Base-by-base conservation (phyloP, 1,140 invertebrate genomes). In the Parapsyche elsis region DNA sequence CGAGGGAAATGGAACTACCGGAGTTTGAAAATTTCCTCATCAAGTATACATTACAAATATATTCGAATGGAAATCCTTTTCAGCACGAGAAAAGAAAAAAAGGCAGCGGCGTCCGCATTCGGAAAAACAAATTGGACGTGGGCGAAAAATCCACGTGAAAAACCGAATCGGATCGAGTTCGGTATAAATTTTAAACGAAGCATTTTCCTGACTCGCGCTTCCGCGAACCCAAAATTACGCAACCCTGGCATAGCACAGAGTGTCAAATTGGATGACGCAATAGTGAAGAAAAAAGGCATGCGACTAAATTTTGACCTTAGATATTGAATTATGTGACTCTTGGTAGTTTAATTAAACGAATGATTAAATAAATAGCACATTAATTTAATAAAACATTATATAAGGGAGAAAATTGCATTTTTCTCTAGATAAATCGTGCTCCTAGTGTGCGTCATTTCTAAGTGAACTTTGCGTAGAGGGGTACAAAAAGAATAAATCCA, bases 181-280 rank as follows among this genome's bases (percentile, higher is more conserved):
- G 49, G 73, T 75, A 75, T 75, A 75, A 75, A 75, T 75, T 75
- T 75, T 75, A 75, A 75, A 75, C 73, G 73, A 75, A 57, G 46
- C 73, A 49, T 57, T 75, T 24, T 49, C 46, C 73, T 75, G 73
- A 75, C 73, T 75, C 73, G 26, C 71, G 38, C 71, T 38, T n/a
- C 71, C 71, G 44, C 73, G 73, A 75, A 75, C 46, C 9, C 10
- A 9, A 46, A 75, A 75, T 75, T 75, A 75, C 73, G 21, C 45
- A 30, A 19, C 73, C 46, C 24, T 49, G 57, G 57, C 57, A 12
- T 16, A 16, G 38, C 71, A 71, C 5, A 26, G n/a, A 19, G 45
- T 75, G 23, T 75, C 45, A 75, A 75, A 67, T 26, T 26, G 64
- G 5, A 26, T 67, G 21, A 67, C 14, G 21, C 24, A 23, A 67